phyloP scores from a whole-genome alignment of 1,140 invertebrate species.

The Saccostrea echinata region DNA sequence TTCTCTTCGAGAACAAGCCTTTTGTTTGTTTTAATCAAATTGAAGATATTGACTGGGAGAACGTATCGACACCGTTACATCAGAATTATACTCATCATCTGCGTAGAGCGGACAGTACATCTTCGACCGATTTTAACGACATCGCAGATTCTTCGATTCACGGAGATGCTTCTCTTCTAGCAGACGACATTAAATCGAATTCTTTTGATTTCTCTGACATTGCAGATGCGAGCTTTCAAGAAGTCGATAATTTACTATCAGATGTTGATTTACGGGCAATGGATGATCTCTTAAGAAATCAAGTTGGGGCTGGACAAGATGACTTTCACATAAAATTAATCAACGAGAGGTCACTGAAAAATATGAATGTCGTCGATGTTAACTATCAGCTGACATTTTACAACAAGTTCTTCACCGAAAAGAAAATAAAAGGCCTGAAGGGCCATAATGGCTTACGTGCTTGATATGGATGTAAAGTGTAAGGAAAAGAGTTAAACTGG shows the following conservation, averaged over 20 bases:
- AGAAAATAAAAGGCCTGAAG: no score
- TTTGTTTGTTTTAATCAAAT: no score
- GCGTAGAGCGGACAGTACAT: not conserved
- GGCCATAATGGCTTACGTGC: no score
- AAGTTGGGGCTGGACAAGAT: not conserved
- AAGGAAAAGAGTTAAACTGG: no score
- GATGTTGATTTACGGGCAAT: not conserved
- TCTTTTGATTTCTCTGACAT: not conserved
- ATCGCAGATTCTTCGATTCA: not conserved
- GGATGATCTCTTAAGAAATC: not conserved
- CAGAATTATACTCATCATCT: not conserved
- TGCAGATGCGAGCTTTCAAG: not conserved
- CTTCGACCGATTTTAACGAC: not conserved
- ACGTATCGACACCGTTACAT: not conserved
- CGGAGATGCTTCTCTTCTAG: not conserved
- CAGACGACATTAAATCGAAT: not conserved
- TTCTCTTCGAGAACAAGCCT: no score
- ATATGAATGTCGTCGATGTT: no score
- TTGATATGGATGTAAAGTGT: no score
- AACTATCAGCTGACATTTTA: no score
- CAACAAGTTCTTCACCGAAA: no score
- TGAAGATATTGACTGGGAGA: no score
- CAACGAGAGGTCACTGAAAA: not conserved
- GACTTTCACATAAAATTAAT: not conserved
- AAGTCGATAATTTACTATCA: not conserved